phyloP scores from a whole-genome alignment of 2,113 vertebrate genomes.

The Speoplatyrhinus poulsoni region DNA sequence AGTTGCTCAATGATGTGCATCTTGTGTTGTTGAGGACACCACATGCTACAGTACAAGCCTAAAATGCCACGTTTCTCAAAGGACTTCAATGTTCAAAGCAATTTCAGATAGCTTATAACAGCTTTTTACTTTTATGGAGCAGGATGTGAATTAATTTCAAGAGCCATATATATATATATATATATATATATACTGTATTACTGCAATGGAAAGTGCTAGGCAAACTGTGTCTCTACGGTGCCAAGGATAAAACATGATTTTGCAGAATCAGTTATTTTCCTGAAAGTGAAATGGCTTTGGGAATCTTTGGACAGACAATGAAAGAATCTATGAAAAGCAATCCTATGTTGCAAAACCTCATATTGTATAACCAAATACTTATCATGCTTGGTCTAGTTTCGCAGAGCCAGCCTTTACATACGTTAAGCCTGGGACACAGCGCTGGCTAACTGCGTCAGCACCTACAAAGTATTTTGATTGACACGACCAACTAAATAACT shows the following conservation, averaged over 20 bases:
- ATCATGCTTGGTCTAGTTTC: too few relatives aligned
- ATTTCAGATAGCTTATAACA: constrained; percentile 28
- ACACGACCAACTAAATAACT: too few relatives aligned
- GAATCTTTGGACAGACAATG: constrained; percentile 5
- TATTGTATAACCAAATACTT: too few relatives aligned
- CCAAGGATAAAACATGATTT: constrained; percentile 22
- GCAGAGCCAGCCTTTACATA: too few relatives aligned
- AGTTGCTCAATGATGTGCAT: constrained; percentile 5
- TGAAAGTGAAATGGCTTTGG: constrained; percentile 39
- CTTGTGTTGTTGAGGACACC: constrained; percentile 10
- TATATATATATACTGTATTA: too few relatives aligned
- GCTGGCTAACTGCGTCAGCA: too few relatives aligned
- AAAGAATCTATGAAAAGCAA: too few relatives aligned
- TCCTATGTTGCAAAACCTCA: too few relatives aligned
- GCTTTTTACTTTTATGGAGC: constrained; percentile 18
- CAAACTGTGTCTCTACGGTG: constrained; percentile 21
- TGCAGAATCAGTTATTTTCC: constrained; percentile 30
- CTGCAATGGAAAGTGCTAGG: background rate
- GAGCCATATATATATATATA: too few relatives aligned
- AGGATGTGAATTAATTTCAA: constrained; percentile 9
- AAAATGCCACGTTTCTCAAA: background rate
- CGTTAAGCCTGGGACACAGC: too few relatives aligned
- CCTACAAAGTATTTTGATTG: too few relatives aligned
- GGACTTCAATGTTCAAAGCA: constrained; percentile 26
- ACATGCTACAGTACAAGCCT: constrained; percentile 32